Percentiles rank a stretch among this genome's conserved stretches.
Conservation (phyloP, 1,140 invertebrate genomes). For the Drosophila parvula region DNA sequence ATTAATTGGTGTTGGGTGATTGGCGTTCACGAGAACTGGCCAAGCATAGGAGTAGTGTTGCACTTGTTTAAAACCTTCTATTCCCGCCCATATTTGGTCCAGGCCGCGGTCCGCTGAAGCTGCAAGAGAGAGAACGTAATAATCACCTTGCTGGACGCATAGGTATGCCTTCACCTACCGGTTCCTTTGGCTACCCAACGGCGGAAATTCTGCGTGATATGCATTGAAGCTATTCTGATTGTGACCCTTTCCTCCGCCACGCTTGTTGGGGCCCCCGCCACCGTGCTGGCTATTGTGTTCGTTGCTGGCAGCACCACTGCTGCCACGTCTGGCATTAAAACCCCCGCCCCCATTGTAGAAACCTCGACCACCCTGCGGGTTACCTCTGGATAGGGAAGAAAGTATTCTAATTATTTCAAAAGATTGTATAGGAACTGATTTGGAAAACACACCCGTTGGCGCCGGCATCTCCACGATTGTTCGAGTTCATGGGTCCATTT, state of each 20-base stretch:
- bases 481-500: slow-evolving; percentile 49
- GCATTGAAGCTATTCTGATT: slow-evolving; percentile 84
- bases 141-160: neutral
- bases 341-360: slow-evolving; percentile 79
- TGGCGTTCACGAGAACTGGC: slow-evolving; percentile 29
- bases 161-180: slow-evolving; percentile 42
- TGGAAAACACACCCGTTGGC: slow-evolving; percentile 43
- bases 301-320: slow-evolving; percentile 73
- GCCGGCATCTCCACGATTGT: slow-evolving; percentile 38
- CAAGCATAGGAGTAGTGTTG: slow-evolving; percentile 15
- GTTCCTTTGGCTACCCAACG: slow-evolving; percentile 62
- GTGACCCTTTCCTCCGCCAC: slow-evolving; percentile 46
- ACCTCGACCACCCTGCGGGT: slow-evolving; percentile 75
- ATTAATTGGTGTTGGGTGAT: slow-evolving; percentile 31
- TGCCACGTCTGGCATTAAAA: slow-evolving; percentile 42
- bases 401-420: neutral
- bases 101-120: slow-evolving; percentile 62
- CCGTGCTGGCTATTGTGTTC: slow-evolving; percentile 63
- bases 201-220: slow-evolving; percentile 79
- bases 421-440: neutral
- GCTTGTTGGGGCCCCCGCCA: slow-evolving; percentile 43
- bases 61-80: slow-evolving; percentile 59
- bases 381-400: slow-evolving; percentile 21
- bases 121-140: slow-evolving; percentile 1
- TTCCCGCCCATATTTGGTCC: slow-evolving; percentile 60